Evolutionary conservation across 2,797 vertebrate genomes (phyloP).

Genomic region (Rhyacichthys aspro): DNA sequence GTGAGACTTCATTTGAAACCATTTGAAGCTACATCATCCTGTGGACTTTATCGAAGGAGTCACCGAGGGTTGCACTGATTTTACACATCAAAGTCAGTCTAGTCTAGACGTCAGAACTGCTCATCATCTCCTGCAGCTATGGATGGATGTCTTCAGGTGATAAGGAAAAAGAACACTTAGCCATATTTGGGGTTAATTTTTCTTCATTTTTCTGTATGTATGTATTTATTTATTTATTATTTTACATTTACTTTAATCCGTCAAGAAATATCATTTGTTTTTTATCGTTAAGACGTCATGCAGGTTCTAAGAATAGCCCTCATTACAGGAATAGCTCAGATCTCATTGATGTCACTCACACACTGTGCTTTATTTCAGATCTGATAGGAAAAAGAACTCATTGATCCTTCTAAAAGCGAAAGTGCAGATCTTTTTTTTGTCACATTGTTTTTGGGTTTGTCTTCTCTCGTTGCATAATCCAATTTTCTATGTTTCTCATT

Average conservation of each 20-base stretch:
- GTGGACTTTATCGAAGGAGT: not conserved
- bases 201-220: no score
- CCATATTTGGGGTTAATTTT: no score
- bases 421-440: conserved; percentile 3
- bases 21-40: not conserved
- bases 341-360: no score
- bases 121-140: not conserved
- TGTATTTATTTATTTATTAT: no score
- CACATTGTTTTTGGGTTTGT: conserved; percentile 11
- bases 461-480: conserved; percentile 21
- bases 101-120: not conserved
- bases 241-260: no score
- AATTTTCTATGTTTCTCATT: conserved; percentile 12
- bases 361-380: no score
- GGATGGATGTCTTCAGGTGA: no score
- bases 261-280: no score
- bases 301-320: no score
- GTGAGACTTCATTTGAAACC: not conserved
- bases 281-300: no score
- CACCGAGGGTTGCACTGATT: not conserved
- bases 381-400: not conserved
- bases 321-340: no score
- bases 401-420: no score
- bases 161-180: not conserved
- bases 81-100: not conserved